These are phyloP conservation scores for Drosophila albomicans DNA, from an alignment of 1,140 invertebrate genomes.

Conservation along the genomic window DNA sequence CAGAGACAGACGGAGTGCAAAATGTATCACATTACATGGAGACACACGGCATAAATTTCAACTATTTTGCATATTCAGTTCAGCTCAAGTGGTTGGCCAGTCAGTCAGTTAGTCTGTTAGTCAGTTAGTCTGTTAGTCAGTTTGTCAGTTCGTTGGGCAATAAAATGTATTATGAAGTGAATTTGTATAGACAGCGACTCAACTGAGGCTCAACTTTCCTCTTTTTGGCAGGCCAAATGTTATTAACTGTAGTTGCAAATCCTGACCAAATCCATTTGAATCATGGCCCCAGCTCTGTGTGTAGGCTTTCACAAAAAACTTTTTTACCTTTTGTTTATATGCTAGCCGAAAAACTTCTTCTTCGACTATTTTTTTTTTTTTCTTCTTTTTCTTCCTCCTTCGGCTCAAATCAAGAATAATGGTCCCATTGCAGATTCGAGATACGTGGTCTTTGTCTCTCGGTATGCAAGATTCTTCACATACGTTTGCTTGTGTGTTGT, in stretches of 20 bases:
- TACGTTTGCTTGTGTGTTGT: slow-evolving; percentile 22
- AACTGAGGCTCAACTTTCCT: slow-evolving; percentile 33
- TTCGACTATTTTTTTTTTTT: slow-evolving; percentile 43
- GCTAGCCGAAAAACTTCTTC: slow-evolving; percentile 54
- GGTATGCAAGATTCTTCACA: slow-evolving; percentile 30
- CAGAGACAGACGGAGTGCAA: slow-evolving; percentile 26
- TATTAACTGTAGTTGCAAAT: slow-evolving; percentile 77
- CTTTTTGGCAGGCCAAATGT: slow-evolving; percentile 48
- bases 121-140: slow-evolving; percentile 32
- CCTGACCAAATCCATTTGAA: slow-evolving; percentile 52
- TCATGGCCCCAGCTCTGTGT: slow-evolving; percentile 35
- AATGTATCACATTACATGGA: slow-evolving; percentile 72
- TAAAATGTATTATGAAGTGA: slow-evolving; percentile 56
- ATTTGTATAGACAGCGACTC: slow-evolving; percentile 40
- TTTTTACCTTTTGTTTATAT: slow-evolving; percentile 65
- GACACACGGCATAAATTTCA: slow-evolving; percentile 56
- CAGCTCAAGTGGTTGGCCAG: slow-evolving; percentile 32
- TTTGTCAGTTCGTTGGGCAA: slow-evolving; percentile 51
- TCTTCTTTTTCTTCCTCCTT: slow-evolving; percentile 9
- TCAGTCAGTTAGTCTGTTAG: slow-evolving; percentile 29
- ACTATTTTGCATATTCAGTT: slow-evolving; percentile 67
- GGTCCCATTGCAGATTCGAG: slow-evolving; percentile 69
- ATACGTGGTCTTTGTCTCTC: slow-evolving; percentile 49
- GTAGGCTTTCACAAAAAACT: slow-evolving; percentile 50
- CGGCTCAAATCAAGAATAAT: slow-evolving; percentile 75